Base-by-base conservation (phyloP, 2,797 vertebrate species). In the Chelonia mydas region DNA sequence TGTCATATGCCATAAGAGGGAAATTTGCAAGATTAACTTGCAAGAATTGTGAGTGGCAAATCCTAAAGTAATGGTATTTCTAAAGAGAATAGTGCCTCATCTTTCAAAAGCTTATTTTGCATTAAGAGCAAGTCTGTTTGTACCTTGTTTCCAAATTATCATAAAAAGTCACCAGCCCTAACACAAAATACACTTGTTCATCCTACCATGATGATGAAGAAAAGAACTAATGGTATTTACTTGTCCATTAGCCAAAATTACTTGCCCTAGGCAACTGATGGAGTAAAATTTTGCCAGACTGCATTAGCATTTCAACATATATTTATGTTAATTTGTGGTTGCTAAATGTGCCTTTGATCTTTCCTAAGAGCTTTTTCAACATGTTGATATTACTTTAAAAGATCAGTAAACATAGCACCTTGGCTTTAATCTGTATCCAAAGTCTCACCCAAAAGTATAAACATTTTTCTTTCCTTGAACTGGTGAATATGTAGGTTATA, bases 271-370 rank as follows among this genome's bases (percentile, higher is more conserved):
- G 94, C 94, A 88, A 93, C 94, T 47, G 19, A 92, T 6, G 49
- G 77, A 90, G 78, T 47, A 90, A 88, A 93, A 94, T 97, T 96
- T 96, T 96, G 51, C 95, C 55, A 41, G 90, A 77, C 84, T 88
- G 33, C 77, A 65, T 96, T 94, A 95, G 91, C 55, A 95, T 96
- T 97, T 95, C 74, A 55, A 92, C 79, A 89, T 96, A 45, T 95
- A 92, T 95, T 97, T 95, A 95, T 97, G 96, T 92, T 97, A 96
- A 97, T 97, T 92, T 94, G 93, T 86, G 95, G 97, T 90, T 96
- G 81, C 92, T 86, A 79, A 86, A 83, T 88, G 25, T 31, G 61
- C 88, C 96, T 98, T 97, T 94, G 90, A 96, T 97, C 88, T 97
- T 92, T 94, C 95, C 80, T 94, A 95, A 94, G 92, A 96, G 65